phyloP scores from a whole-genome alignment of 2,113 vertebrate species.

The Toxotes jaculatrix region DNA sequence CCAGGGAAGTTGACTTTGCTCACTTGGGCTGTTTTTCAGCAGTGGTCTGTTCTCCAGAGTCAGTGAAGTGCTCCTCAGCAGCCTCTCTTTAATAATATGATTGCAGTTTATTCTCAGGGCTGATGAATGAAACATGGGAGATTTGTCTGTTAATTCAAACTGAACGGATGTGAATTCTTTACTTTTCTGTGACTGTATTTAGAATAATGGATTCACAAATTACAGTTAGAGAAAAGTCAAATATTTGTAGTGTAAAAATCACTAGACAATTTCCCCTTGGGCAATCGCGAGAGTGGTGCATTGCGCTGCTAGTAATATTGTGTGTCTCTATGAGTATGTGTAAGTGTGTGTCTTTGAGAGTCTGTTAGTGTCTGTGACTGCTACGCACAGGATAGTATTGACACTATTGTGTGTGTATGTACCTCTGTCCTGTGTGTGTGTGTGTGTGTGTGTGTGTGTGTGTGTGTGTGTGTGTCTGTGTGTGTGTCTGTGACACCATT shows the following conservation, averaged over 20 bases:
- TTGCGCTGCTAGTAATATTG: too few relatives aligned
- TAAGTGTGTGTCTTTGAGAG: too few relatives aligned
- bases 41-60: constrained; percentile 1
- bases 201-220: constrained; percentile 40
- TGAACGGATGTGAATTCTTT: background rate
- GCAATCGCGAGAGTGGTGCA: too few relatives aligned
- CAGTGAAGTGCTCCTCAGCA: background rate
- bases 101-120: constrained; percentile 40
- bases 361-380: too few relatives aligned
- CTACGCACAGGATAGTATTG: too few relatives aligned
- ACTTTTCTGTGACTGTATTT: constrained; percentile 7
- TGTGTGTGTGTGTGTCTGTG: too few relatives aligned
- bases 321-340: too few relatives aligned
- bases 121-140: constrained; percentile 56
- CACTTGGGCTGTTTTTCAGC: background rate
- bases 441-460: too few relatives aligned
- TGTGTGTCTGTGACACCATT: too few relatives aligned
- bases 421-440: too few relatives aligned
- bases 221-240: constrained; percentile 1
- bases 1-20: background rate
- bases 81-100: background rate
- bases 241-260: constrained; percentile 30
- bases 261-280: too few relatives aligned
- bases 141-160: background rate
- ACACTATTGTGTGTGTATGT: too few relatives aligned